A percentile compares a stretch with the other conserved stretches of the same genome.
phyloP scores from a whole-genome alignment of 2,888 invertebrate species.

The Lissocephala sabroskyi region DNA sequence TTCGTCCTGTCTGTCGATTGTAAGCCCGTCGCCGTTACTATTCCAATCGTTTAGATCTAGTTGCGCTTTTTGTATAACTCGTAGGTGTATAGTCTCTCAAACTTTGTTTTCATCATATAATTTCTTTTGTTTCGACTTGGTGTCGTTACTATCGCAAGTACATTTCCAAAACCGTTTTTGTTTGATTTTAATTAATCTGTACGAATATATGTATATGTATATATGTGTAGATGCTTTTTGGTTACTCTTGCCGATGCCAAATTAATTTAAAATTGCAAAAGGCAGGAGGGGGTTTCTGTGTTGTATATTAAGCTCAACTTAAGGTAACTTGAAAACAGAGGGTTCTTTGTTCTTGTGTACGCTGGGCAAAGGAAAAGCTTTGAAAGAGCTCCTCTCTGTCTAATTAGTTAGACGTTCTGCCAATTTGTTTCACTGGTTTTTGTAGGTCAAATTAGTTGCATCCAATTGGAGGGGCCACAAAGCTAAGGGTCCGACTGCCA shows the following conservation, averaged over 20 bases:
- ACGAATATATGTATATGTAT: constrained; percentile 30
- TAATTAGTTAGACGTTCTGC: constrained; percentile 53
- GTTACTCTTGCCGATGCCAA: constrained; percentile 7
- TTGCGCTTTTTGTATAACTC: constrained; percentile 18
- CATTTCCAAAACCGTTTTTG: constrained; percentile 67
- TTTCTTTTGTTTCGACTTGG: constrained; percentile 25
- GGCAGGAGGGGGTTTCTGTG: constrained; percentile 10
- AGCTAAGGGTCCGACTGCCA: constrained; percentile 28
- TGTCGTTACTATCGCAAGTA: constrained; percentile 60
- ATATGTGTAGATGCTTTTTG: not conserved
- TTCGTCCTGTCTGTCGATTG: constrained; percentile 13
- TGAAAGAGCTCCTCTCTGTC: too few species aligned
- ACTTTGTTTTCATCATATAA: constrained; percentile 35
- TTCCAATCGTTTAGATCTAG: constrained; percentile 36
- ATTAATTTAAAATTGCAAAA: constrained; percentile 41
- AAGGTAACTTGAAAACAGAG: constrained; percentile 24
- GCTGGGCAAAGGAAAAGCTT: too few species aligned
- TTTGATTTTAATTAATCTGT: constrained; percentile 65
- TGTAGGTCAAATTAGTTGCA: constrained; percentile 41
- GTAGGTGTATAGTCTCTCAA: constrained; percentile 43
- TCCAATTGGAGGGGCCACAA: constrained; percentile 25
- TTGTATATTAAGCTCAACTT: constrained; percentile 4
- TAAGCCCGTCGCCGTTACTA: too few species aligned
- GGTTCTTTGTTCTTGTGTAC: constrained; percentile 10
- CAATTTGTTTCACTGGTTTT: constrained; percentile 11